These are phyloP conservation scores for Nemotelus pantherinus DNA, from an alignment of 2,888 invertebrate genomes.

Conservation along the genomic window DNA sequence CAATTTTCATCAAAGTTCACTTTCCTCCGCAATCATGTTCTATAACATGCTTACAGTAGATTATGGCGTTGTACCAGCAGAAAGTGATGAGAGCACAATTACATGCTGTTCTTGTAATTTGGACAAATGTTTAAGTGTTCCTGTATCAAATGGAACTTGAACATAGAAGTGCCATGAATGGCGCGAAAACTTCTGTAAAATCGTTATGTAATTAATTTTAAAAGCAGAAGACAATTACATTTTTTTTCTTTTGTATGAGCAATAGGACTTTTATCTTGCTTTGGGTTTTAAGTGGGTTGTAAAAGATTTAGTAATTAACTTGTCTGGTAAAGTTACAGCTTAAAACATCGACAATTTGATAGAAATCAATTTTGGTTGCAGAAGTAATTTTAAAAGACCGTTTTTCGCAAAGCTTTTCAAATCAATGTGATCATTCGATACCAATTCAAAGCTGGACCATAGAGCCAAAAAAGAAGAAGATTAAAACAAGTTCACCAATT, in stretches of 20 bases:
- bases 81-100: slow-evolving; percentile 47
- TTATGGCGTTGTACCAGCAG: background rate
- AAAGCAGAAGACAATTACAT: background rate
- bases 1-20: background rate
- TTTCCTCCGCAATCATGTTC: background rate
- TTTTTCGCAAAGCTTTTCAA: too few relatives aligned
- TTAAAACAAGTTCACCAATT: too few relatives aligned
- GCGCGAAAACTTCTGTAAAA: slow-evolving; percentile 10
- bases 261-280: too few relatives aligned
- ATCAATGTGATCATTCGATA: too few relatives aligned
- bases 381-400: too few relatives aligned
- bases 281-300: too few relatives aligned
- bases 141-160: background rate
- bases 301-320: too few relatives aligned
- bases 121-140: slow-evolving; percentile 38
- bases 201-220: background rate
- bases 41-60: background rate
- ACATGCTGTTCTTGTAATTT: slow-evolving; percentile 47
- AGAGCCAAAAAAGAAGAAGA: too few relatives aligned
- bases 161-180: background rate
- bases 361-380: too few relatives aligned
- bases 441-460: too few relatives aligned
- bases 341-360: too few relatives aligned
- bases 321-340: too few relatives aligned
- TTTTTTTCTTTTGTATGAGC: background rate